Evolutionary conservation across 2,113 vertebrate genomes (phyloP).

Genomic region (Hippocampus barbouri): DNA sequence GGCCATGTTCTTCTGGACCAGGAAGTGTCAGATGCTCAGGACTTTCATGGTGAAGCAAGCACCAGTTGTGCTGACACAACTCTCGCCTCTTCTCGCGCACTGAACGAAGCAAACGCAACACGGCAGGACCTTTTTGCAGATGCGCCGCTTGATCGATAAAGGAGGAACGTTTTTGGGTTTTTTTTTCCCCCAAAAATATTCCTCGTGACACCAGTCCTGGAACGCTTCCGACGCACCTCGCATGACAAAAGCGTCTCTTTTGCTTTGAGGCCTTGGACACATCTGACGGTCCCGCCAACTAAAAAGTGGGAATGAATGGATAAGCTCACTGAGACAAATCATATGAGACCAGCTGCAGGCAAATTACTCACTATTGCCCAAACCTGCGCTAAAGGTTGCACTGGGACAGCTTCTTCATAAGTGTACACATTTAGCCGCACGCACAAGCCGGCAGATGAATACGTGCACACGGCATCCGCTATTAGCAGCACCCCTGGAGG

Average conservation of each 20-base stretch:
- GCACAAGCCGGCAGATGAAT: slow-evolving; percentile 5
- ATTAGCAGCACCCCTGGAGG: slow-evolving; percentile 4
- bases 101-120: no score
- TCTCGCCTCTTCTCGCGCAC: not conserved
- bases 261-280: not conserved
- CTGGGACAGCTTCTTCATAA: slow-evolving; percentile 1
- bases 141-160: no score
- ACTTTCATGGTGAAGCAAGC: not conserved
- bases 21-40: not conserved
- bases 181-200: not conserved
- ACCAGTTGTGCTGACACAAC: not conserved
- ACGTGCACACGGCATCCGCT: slow-evolving; percentile 20
- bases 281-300: not conserved
- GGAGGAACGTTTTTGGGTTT: no score
- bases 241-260: not conserved
- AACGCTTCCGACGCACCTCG: not conserved
- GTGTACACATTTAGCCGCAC: not conserved
- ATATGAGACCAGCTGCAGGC: slow-evolving; percentile 23
- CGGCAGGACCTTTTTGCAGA: no score
- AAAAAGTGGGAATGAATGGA: slow-evolving; percentile 7
- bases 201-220: not conserved
- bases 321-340: slow-evolving; percentile 19
- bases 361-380: slow-evolving; percentile 15
- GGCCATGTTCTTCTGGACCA: not conserved
- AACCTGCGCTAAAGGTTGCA: slow-evolving; percentile 6